Evolutionary conservation across 2,888 invertebrate genomes (phyloP).

Genomic region (Drosophila anomalata): DNA sequence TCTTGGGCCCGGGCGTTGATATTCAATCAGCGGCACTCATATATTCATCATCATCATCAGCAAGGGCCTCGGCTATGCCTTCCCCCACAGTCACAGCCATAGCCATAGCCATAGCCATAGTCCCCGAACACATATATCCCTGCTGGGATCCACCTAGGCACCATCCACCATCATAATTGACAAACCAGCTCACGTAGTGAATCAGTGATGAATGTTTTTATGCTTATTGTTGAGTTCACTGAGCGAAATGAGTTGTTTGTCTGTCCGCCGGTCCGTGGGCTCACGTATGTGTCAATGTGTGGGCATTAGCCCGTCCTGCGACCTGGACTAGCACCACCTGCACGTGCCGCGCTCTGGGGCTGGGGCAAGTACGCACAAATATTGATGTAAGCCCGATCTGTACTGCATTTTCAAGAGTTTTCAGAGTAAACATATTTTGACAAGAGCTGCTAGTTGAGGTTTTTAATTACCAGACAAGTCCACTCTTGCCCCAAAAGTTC

Average conservation of each 20-base stretch:
- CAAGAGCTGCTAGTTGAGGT: neutral
- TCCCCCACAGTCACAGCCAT: neutral
- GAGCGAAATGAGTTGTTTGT: slow-evolving; percentile 79
- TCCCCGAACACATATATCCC: slow-evolving; percentile 23
- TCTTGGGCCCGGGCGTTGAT: slow-evolving; percentile 61
- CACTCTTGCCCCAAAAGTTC: neutral
- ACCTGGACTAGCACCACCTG: slow-evolving; percentile 1
- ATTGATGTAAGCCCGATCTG: slow-evolving; percentile 14
- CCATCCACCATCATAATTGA: slow-evolving; percentile 63
- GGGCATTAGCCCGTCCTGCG: slow-evolving; percentile 35
- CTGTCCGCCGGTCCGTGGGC: slow-evolving; percentile 18
- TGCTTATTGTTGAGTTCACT: slow-evolving; percentile 80
- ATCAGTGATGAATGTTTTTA: slow-evolving; percentile 80
- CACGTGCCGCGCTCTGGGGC: slow-evolving; percentile 29
- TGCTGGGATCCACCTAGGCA: slow-evolving; percentile 54
- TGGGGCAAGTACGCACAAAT: slow-evolving; percentile 12
- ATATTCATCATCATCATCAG: slow-evolving; percentile 65
- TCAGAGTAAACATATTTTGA: neutral
- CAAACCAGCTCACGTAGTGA: slow-evolving; percentile 76
- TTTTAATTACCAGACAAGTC: neutral
- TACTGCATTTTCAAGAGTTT: neutral
- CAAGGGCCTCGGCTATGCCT: slow-evolving; percentile 6
- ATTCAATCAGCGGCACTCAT: slow-evolving; percentile 75
- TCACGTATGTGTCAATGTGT: slow-evolving; percentile 46
- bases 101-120: neutral